Conservation (phyloP, 2,113 vertebrate genomes). For the Ptychochromis oligacanthus region DNA sequence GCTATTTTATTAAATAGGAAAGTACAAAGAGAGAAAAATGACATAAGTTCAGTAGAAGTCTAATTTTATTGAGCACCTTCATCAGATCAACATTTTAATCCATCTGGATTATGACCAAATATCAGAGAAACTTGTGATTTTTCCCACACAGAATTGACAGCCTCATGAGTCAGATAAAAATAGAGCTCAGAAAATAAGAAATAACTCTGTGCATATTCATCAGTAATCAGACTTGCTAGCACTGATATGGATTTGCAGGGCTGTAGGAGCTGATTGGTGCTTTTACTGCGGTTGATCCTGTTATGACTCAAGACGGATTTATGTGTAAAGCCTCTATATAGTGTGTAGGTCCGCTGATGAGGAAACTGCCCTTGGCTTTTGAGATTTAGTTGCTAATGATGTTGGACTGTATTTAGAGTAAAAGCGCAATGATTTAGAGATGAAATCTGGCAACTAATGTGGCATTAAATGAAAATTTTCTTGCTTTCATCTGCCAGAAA, state of each 20-base stretch:
- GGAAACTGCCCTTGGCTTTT: neutral
- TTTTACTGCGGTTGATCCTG: neutral
- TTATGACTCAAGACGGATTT: accelerated
- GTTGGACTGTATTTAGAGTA: neutral
- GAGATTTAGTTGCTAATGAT: neutral
- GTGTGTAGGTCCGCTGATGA: neutral
- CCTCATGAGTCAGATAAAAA: neutral
- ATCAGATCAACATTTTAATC: neutral
- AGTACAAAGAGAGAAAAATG: neutral
- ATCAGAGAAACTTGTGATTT: neutral
- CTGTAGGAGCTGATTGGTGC: neutral
- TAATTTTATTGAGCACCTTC: neutral
- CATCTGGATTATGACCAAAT: neutral
- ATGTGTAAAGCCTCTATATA: accelerated
- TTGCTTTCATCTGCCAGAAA: too few relatives aligned
- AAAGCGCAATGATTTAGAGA: neutral
- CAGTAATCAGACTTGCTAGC: neutral
- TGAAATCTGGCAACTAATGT: neutral
- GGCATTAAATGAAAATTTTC: too few relatives aligned
- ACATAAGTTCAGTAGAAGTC: neutral
- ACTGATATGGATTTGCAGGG: neutral
- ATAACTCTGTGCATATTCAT: neutral
- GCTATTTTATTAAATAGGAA: neutral
- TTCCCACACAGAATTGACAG: neutral
- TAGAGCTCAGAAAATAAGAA: neutral